Evolutionary conservation across 2,888 invertebrate genomes (phyloP), one percentile per base, ranked within the genome.

Genomic region (Nematopogon swammerdamellus): DNA sequence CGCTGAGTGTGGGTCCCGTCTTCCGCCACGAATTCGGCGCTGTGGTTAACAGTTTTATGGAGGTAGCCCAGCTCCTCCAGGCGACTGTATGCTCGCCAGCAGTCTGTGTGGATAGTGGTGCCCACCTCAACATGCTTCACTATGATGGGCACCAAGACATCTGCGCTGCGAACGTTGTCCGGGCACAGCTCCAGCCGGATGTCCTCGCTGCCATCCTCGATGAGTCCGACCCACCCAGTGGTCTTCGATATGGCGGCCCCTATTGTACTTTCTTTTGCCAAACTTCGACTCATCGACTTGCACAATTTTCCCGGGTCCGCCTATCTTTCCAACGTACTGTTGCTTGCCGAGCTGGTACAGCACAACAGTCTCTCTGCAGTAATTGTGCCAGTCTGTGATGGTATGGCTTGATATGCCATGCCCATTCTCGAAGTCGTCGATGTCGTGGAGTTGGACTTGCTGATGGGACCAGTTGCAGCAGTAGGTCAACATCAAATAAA

Each of bases 151-250:
- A 60, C 51, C 50, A 60, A 47, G 6, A 58, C 46, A 6, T 57
- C 57, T 2, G 58, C 54, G 2, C 48, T 47, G 5, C 57, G 50
- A 1, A 49, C 49, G 53, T 59, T 59, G 43, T 49, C 46, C 46
- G 10, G 19, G 18, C 46, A 46, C 45, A 60, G 55, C 52, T 61
- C 59, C 10, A 63, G 19, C 0, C 60, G 30, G 1, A 61, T 30
- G 19, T 61, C 61, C 4, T 61, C 56, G 19, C 43, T 53, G 1
- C 56, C 54, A 52, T 60, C 56, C 29, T 60, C 57, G 1, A 60
- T 58, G 49, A 59, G 51, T 2, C 60, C 57, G 0, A 60, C 5
- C n/a, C 8, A 50, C 46, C 50, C 48, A 50, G n/a, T 51, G 48
- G 2, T 51, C 54, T 16, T 54, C 53, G 18, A 55, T 53, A 16